phyloP scores from a whole-genome alignment of 2,888 invertebrate genomes.

The Tetrapedia diversipes region DNA sequence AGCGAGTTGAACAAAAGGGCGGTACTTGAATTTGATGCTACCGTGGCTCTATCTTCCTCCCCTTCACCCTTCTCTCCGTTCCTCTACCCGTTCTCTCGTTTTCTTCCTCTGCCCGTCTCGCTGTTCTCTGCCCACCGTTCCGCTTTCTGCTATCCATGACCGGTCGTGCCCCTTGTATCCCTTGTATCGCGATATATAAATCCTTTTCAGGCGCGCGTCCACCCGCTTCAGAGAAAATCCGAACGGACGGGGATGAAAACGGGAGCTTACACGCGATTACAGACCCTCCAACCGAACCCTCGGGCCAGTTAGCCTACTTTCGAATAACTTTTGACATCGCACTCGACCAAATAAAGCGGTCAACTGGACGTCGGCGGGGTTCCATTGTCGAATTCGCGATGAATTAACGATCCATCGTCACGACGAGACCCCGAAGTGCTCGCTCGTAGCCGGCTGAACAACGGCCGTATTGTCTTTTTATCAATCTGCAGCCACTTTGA shows the following conservation, averaged over 20 bases:
- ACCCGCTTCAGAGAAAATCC: constrained; percentile 56
- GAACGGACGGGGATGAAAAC: constrained; percentile 65
- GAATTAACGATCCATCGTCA: constrained; percentile 42
- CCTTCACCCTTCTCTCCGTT: constrained; percentile 34
- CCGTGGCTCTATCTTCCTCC: constrained; percentile 34
- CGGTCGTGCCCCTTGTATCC: constrained; percentile 36
- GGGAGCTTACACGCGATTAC: constrained; percentile 68
- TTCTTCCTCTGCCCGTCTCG: neutral
- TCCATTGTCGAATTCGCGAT: constrained; percentile 34
- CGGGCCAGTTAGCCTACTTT: constrained; percentile 65
- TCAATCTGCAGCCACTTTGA: constrained; percentile 33
- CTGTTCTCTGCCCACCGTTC: neutral
- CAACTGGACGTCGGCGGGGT: constrained; percentile 27
- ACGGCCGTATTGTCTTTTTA: neutral
- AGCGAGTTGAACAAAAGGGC: constrained; percentile 70
- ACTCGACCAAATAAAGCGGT: constrained; percentile 53
- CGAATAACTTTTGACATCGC: constrained; percentile 66
- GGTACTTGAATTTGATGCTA: constrained; percentile 71
- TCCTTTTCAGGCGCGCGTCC: constrained; percentile 55
- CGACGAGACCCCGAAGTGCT: constrained; percentile 20
- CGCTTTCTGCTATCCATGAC: constrained; percentile 37
- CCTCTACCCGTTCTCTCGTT: constrained; percentile 11
- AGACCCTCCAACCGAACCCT: constrained; percentile 55
- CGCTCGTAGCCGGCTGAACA: constrained; percentile 12
- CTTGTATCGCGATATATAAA: constrained; percentile 66